Percentiles rank a stretch among this genome's conserved stretches.
Evolutionary conservation across 2,797 vertebrate species (phyloP).

Genomic region (Sphaeramia orbicularis): DNA sequence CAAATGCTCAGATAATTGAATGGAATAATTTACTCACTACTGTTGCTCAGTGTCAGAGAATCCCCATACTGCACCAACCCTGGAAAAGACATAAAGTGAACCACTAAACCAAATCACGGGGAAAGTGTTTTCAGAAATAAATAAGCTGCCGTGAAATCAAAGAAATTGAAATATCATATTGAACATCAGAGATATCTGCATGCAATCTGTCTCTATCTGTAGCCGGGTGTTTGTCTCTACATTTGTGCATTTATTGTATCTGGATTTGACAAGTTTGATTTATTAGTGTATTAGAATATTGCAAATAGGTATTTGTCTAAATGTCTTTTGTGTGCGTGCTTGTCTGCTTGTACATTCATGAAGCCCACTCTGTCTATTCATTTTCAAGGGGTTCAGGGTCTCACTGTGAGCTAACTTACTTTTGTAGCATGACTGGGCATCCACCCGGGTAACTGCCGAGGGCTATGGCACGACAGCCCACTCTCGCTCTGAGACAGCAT

Average conservation of each 20-base stretch:
- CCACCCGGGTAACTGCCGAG: constrained; percentile 38
- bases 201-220: constrained; percentile 20
- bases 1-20: constrained; percentile 84
- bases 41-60: constrained; percentile 73
- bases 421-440: constrained; percentile 45
- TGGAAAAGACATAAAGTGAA: constrained; percentile 71
- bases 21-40: constrained; percentile 85
- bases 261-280: constrained; percentile 35
- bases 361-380: constrained; percentile 12
- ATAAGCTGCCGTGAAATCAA: constrained; percentile 53
- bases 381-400: constrained; percentile 39
- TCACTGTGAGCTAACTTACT: constrained; percentile 27
- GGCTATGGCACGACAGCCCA: constrained; percentile 17
- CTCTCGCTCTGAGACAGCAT: not conserved
- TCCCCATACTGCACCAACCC: constrained; percentile 59
- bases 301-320: not conserved
- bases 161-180: constrained; percentile 53
- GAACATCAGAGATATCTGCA: constrained; percentile 36
- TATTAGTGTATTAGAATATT: constrained; percentile 16
- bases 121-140: constrained; percentile 62
- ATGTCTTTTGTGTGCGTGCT: constrained; percentile 8
- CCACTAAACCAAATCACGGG: constrained; percentile 62
- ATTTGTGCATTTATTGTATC: constrained; percentile 22
- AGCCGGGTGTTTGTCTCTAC: constrained; percentile 15
- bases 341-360: constrained; percentile 51